phyloP scores from a whole-genome alignment of 2,888 invertebrate species.

The Terebella lapidaria region DNA sequence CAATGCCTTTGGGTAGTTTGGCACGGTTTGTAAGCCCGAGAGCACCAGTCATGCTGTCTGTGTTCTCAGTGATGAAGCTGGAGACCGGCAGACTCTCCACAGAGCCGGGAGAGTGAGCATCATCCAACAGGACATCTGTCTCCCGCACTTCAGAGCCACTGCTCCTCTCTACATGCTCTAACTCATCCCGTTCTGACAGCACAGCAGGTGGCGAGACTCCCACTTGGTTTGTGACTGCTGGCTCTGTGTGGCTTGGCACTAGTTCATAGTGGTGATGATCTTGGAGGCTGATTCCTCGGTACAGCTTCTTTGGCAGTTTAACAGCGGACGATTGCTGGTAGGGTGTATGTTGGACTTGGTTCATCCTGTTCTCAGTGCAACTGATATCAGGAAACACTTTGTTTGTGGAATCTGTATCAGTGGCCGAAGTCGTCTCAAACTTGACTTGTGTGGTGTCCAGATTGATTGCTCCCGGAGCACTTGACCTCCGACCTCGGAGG shows the following conservation, averaged over 20 bases:
- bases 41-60: slow-evolving; percentile 44
- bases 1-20: slow-evolving; percentile 90
- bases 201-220: background rate
- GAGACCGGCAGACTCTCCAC: slow-evolving; percentile 41
- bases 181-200: background rate
- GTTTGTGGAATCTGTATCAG: background rate
- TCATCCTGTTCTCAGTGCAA: background rate
- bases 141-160: background rate
- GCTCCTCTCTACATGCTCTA: background rate
- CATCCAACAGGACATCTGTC: background rate
- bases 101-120: slow-evolving; percentile 5
- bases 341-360: background rate
- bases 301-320: background rate
- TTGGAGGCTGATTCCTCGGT: background rate
- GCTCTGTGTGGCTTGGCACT: background rate
- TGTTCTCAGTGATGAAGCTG: slow-evolving; percentile 44
- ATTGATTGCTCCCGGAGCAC: slow-evolving; percentile 53
- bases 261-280: background rate
- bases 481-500: slow-evolving; percentile 7
- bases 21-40: slow-evolving; percentile 57
- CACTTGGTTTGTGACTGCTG: background rate
- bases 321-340: background rate
- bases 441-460: slow-evolving; percentile 39
- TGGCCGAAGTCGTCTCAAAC: slow-evolving; percentile 23
- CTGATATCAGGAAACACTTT: background rate